Conservation (phyloP, 2,888 invertebrate genomes). For the Hartigia nigra region DNA sequence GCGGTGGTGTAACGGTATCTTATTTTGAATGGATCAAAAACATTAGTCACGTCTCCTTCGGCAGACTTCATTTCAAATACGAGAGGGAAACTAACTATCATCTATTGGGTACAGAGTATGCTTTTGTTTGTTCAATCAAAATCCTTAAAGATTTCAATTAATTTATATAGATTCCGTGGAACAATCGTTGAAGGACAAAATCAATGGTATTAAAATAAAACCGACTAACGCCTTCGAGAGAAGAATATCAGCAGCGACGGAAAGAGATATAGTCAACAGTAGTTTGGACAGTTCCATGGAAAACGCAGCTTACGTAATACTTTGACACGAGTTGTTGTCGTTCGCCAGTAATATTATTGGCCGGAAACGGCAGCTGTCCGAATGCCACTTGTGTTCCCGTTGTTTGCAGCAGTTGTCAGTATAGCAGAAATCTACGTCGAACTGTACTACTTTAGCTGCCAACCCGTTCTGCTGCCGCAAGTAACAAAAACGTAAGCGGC, state of each 20-base stretch:
- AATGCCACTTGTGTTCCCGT: no score
- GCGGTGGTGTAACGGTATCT: slow-evolving; percentile 91
- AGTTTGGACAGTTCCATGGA: slow-evolving; percentile 88
- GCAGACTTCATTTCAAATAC: slow-evolving; percentile 87
- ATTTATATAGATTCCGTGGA: slow-evolving; percentile 69
- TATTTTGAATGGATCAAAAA: slow-evolving; percentile 94
- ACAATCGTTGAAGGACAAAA: slow-evolving; percentile 69
- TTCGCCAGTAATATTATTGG: no score
- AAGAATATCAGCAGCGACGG: slow-evolving; percentile 81
- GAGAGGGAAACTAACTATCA: slow-evolving; percentile 87
- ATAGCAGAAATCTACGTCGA: no score
- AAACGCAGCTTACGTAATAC: slow-evolving; percentile 73
- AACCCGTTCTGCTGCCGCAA: no score
- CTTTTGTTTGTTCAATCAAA: slow-evolving; percentile 9
- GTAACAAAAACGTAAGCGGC: no score
- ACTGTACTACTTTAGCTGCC: no score
- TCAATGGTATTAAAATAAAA: slow-evolving; percentile 65
- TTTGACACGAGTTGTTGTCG: no score
- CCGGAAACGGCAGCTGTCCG: no score
- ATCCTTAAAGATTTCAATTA: slow-evolving; percentile 8
- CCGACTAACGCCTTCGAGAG: slow-evolving; percentile 78
- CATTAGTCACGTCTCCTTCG: slow-evolving; percentile 89
- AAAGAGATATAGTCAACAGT: slow-evolving; percentile 87
- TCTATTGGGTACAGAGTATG: slow-evolving; percentile 71
- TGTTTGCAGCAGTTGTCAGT: no score